Base-by-base conservation (phyloP, 1,140 invertebrate species). In the Probaryconus sp. region DNA sequence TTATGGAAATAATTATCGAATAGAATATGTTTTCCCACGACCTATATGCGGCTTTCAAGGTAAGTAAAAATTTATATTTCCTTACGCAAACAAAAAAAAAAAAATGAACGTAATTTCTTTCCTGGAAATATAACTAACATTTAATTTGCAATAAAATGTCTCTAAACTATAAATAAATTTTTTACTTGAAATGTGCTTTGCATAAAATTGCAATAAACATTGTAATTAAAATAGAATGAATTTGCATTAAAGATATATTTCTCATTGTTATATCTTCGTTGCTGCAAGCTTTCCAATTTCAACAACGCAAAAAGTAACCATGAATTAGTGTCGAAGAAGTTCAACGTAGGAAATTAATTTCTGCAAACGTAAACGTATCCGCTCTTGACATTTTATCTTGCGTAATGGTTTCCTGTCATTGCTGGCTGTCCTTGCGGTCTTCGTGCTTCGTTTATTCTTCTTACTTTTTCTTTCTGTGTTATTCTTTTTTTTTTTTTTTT, bases 301-400 rank as follows among this genome's bases (percentile, higher is more conserved):
- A 24, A n/a, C n/a, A n/a, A n/a, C 28, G 28, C 6, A 4, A 35
- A 38, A 26, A 55, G 56, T 60, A 67, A 63, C 42, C 9, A 16
- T 51, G 18, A 38, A 73, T 67, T 67, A 63, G 53, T 63, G 47
- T 67, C 33, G 33, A 61, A 37, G 50, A 28, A 67, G 56, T 73
- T 67, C 38, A 56, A 63, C 56, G 56, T 33, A 33, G 28, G 17
- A 42, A 63, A 68, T 68, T 63, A 68, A 63, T 67, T 61, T 56
- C 33, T 51, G 13, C 60, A 24, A 65, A 72, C 55, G 51, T n/a
- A 38, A 48, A 55, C 31, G 37, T 65, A 51, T 64, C 30, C 71
- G 51, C 28, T 64, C 51, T 51, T 68, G 50, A 64, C 64, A 69
- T 69, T 75, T 75, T 69, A 75, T 69, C 71, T 69, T 64, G 58